Evolutionary conservation across 1,140 invertebrate species (phyloP), one percentile per base, ranked within the genome.

Genomic region (Hyles euphorbiae): DNA sequence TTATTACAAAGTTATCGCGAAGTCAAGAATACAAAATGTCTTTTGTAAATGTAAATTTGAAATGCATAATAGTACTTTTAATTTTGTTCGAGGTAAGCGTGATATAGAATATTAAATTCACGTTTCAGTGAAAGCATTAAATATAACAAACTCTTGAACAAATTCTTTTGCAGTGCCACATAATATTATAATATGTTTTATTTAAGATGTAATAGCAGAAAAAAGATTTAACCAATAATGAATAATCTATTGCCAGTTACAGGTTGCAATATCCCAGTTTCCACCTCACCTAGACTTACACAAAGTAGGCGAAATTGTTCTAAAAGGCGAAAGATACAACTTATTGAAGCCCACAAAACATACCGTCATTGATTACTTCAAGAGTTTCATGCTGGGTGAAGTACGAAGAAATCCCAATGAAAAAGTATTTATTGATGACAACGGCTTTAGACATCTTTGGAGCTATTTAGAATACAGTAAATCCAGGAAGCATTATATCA

Each of bases 401-500:
- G 60, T 53, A 5, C 72, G 62, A 47, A 47, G 9, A 4, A 12
- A 70, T 53, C 65, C 73, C 12, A 64, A 48, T 0, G 58, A 68
- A 40, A 63, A 65, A 60, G 33, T 81, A 44, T 76, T 77, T 45
- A 49, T 83, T 5, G 82, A 83, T 51, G 63, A 60, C 33, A 76
- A 82, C 46, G 77, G 78, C 0, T 70, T 81, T 6, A 61, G 77
- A 53, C 82, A 85, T 66, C 63, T 58, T 34, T 85, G 82, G 82
- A 60, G 58, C 22, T 66, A 65, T 4, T 60, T 78, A 43, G 61
- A 72, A 3, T 22, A 44, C 33, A 47, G 56, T 22, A 65, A 60
- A 53, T 64, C 70, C 45, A 62, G 76, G 60, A 82, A 74, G 58
- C 12, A 61, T 40, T 59, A 67, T 32, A 22, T 11, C 12, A 48